Evolutionary conservation across 2,888 invertebrate genomes (phyloP).

Genomic region (Cataglyphis cursor): DNA sequence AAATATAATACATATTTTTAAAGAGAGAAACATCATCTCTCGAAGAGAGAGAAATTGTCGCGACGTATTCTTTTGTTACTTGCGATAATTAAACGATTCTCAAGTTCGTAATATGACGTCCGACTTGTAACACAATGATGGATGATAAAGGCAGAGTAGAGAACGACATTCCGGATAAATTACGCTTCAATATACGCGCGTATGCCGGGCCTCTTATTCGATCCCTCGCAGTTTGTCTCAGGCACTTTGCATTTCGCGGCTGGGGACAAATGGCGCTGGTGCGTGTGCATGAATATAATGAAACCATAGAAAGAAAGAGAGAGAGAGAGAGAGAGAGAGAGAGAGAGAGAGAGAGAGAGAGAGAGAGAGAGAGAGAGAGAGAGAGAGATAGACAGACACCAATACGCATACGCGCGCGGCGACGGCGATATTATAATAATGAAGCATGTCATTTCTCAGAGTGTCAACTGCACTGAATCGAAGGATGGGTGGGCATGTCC

Average conservation of each 20-base stretch:
- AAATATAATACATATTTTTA: not conserved
- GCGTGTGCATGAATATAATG: slow-evolving; percentile 82
- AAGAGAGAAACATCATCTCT: not conserved
- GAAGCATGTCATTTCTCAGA: slow-evolving; percentile 86
- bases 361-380: not conserved
- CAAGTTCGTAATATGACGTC: not conserved
- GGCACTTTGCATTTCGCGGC: slow-evolving; percentile 72
- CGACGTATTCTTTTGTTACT: not conserved
- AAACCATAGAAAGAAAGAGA: slow-evolving; percentile 63
- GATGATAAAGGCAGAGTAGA: slow-evolving; percentile 37
- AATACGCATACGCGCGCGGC: slow-evolving; percentile 63
- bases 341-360: not conserved
- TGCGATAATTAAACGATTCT: slow-evolving; percentile 11
- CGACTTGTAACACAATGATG: slow-evolving; percentile 39
- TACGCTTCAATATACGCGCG: slow-evolving; percentile 45
- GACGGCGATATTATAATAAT: slow-evolving; percentile 82
- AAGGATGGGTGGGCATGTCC: slow-evolving; percentile 81
- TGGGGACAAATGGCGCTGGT: slow-evolving; percentile 80
- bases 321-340: not conserved
- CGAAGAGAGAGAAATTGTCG: not conserved
- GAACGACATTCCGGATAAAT: slow-evolving; percentile 48
- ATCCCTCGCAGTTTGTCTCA: slow-evolving; percentile 58
- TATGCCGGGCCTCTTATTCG: slow-evolving; percentile 38
- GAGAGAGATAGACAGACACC: not conserved
- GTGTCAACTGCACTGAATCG: slow-evolving; percentile 86